Evolutionary conservation across 1,140 invertebrate genomes (phyloP).

Genomic region (Brachionus angularis): DNA sequence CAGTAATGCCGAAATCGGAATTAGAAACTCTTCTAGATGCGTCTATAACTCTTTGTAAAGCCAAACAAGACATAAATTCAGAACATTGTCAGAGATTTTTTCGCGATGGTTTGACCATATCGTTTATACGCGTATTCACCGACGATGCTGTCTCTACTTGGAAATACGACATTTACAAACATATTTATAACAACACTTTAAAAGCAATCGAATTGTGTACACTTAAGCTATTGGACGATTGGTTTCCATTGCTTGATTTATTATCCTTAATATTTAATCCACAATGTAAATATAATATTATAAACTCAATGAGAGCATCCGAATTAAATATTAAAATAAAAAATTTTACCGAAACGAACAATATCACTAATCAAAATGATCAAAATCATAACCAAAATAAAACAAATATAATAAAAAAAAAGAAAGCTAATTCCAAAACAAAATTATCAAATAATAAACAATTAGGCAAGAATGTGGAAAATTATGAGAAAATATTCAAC

Average conservation of each 20-base stretch:
- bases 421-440: constrained; percentile 6
- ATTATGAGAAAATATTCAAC: neutral
- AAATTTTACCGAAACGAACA: constrained; percentile 1
- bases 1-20: constrained; percentile 90
- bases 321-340: constrained; percentile 37
- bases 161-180: constrained; percentile 92
- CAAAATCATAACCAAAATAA: neutral
- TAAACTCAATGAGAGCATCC: constrained; percentile 14
- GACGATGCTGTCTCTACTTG: constrained; percentile 95
- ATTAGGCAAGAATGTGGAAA: neutral
- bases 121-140: constrained; percentile 94
- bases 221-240: constrained; percentile 81
- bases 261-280: constrained; percentile 88
- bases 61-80: constrained; percentile 78
- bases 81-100: constrained; percentile 90
- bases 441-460: constrained; percentile 14
- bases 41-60: constrained; percentile 76
- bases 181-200: constrained; percentile 86
- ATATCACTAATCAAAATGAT: too few relatives aligned
- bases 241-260: constrained; percentile 84
- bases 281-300: constrained; percentile 41
- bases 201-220: constrained; percentile 86
- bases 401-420: neutral
- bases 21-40: constrained; percentile 83
- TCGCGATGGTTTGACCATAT: constrained; percentile 84